Evolutionary conservation across 1,140 invertebrate genomes (phyloP).

Genomic region (Acyrthosiphon pisum): DNA sequence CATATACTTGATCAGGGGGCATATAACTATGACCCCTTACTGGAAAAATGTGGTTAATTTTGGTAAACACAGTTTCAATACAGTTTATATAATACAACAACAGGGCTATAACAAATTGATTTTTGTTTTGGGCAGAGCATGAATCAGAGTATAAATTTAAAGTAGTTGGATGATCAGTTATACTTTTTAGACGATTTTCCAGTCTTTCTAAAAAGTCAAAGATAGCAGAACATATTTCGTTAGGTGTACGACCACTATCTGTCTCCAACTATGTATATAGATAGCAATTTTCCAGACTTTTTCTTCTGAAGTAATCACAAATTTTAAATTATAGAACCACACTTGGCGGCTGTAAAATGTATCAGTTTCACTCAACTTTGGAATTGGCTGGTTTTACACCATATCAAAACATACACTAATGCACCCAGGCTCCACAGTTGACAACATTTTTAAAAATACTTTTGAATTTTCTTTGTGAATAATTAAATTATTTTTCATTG

Average conservation of each 20-base stretch:
- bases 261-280: neutral
- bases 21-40: slow-evolving; percentile 62
- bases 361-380: no score
- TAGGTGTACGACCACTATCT: neutral
- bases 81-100: slow-evolving; percentile 28
- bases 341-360: no score
- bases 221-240: neutral
- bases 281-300: neutral
- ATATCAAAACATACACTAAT: no score
- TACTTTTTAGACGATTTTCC: neutral
- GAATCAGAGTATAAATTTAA: no score
- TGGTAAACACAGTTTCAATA: slow-evolving; percentile 49
- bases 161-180: neutral
- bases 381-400: no score
- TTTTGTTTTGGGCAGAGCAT: neutral
- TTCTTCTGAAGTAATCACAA: no score
- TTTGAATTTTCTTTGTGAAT: no score
- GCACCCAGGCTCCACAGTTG: no score
- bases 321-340: no score
- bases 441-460: no score
- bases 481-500: no score
- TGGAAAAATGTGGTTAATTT: slow-evolving; percentile 60
- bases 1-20: no score
- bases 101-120: neutral
- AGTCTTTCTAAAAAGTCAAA: neutral